A percentile compares a stretch with the other conserved stretches of the same genome.
Conservation (phyloP, 2,113 vertebrate species). For the Hemiprocne comata region DNA sequence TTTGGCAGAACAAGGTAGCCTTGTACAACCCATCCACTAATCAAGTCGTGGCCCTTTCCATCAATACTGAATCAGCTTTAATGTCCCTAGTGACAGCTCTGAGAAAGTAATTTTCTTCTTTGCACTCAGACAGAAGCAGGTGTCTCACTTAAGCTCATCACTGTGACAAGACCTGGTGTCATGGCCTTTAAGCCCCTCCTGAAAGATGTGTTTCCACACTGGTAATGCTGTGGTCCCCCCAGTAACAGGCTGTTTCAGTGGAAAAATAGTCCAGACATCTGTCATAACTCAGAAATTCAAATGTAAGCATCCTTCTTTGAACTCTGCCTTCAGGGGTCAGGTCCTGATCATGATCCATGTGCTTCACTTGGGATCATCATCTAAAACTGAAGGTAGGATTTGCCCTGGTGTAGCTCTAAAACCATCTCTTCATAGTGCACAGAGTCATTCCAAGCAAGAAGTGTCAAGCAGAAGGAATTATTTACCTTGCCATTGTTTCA, state of each 20-base stretch:
- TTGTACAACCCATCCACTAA: neutral
- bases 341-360: neutral
- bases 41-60: neutral
- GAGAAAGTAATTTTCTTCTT: neutral
- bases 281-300: neutral
- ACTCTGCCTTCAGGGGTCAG: neutral
- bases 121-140: neutral
- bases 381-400: neutral
- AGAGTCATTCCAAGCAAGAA: neutral
- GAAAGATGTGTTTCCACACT: neutral
- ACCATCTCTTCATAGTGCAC: neutral
- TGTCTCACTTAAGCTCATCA: neutral
- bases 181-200: neutral
- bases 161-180: neutral
- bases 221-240: neutral
- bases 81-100: neutral
- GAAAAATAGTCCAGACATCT: neutral
- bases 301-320: neutral
- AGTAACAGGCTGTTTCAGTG: neutral
- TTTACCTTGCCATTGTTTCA: neutral
- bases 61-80: neutral
- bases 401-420: neutral
- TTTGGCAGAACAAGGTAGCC: neutral
- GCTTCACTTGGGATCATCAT: neutral
- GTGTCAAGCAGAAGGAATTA: neutral